Conservation (phyloP, 2,113 vertebrate genomes). For the Festucalex cinctus region DNA sequence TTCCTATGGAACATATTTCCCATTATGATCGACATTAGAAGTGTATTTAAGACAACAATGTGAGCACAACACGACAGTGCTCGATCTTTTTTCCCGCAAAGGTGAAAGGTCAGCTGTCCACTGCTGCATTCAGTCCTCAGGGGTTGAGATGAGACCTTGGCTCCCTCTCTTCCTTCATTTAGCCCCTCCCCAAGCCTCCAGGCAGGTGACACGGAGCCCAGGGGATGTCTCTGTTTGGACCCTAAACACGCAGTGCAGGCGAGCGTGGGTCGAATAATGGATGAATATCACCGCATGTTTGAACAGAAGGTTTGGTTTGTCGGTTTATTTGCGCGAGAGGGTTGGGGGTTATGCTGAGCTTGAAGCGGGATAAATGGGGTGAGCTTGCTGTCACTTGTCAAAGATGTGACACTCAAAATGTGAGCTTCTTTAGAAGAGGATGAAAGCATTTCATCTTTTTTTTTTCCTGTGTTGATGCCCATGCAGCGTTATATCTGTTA, state of each 20-base stretch:
- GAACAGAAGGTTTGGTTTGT: slow-evolving; percentile 21
- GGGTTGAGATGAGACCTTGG: slow-evolving; percentile 57
- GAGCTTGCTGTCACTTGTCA: slow-evolving; percentile 50
- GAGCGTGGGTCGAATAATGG: slow-evolving; percentile 19
- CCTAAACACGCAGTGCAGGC: slow-evolving; percentile 24
- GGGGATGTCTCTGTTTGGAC: slow-evolving; percentile 50
- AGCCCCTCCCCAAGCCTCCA: slow-evolving; percentile 36
- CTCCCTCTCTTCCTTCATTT: slow-evolving; percentile 61
- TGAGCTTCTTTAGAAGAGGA: slow-evolving; percentile 43
- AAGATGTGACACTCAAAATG: slow-evolving; percentile 39
- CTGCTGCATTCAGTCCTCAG: slow-evolving; percentile 43
- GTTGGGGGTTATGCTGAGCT: slow-evolving; percentile 10
- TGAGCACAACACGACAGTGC: slow-evolving; percentile 59
- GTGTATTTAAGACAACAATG: slow-evolving; percentile 28
- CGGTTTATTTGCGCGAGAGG: slow-evolving; percentile 23
- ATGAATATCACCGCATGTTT: slow-evolving; percentile 17
- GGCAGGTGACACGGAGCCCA: slow-evolving; percentile 57
- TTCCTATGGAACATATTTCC: background rate
- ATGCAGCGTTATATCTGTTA: slow-evolving; percentile 18
- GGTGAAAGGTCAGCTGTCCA: slow-evolving; percentile 60
- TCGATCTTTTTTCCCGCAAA: slow-evolving; percentile 46
- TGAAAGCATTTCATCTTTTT: slow-evolving; percentile 18
- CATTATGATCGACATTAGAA: background rate
- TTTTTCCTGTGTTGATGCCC: slow-evolving; percentile 25
- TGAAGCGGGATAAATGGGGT: slow-evolving; percentile 49